Base-by-base conservation (phyloP, 2,797 vertebrate genomes). In the Lerista edwardsae region DNA sequence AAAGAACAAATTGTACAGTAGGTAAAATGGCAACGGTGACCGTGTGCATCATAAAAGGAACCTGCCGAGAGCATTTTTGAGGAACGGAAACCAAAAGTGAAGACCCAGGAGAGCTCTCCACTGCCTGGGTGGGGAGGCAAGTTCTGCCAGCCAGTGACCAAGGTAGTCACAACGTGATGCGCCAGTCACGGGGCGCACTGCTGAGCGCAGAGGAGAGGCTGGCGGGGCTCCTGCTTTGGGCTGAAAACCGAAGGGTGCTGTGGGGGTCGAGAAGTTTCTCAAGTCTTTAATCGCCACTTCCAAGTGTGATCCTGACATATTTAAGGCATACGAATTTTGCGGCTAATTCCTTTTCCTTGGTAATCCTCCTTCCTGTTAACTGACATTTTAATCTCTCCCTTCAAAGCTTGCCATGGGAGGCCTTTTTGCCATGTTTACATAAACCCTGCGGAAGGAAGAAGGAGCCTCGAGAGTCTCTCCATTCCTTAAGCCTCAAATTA, bases 321-420 rank as follows among this genome's bases (percentile, higher is more conserved):
- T 88, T 89, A 89, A 72, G 87, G 82, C 31, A 79, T 39, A 65
- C 47, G 41, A 76, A 83, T 90, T 92, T 90, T 82, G n/a, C 90
- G 81, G 65, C 64, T 75, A 92, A 94, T 89, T 80, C 87, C 92
- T 91, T 31, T 25, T 79, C 92, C 92, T 86, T 86, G 91, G 83
- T 93, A 94, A 92, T 94, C 90, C 91, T 87, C 6, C 90, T 89
- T 88, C 81, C 83, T 91, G 89, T 91, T 88, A 62, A 84, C 92
- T 92, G 92, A 91, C 88, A 89, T 34, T 44, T 90, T 85, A 81
- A 94, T 92, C 93, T 92, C 77, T 81, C 89, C 27, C 88, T 41
- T 41, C 75, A 65, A 25, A 88, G 88, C 84, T 90, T 44, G 81
- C 39, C 82, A 0, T 3, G 67, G 41, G 69, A 85, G 84, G 69